phyloP scores from a whole-genome alignment of 2,797 vertebrate species.

The Amblyopsis hoosieri region DNA sequence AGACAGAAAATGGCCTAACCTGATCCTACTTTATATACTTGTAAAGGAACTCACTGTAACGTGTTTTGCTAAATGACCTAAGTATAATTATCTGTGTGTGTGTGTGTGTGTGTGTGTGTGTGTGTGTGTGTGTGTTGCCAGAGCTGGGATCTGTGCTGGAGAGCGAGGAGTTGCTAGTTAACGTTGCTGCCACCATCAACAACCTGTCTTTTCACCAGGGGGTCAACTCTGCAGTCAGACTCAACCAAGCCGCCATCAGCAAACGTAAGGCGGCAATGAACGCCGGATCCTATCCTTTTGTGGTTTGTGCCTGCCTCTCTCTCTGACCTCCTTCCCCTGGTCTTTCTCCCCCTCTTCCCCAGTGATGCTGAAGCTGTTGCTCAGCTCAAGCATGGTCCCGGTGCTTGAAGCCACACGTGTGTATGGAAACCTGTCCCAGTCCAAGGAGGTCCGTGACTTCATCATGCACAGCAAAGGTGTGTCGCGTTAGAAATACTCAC shows the following conservation, averaged over 20 bases:
- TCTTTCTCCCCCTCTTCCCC: not conserved
- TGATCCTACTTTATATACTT: no score
- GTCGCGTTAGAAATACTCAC: conserved; percentile 12
- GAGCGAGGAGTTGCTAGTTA: conserved; percentile 89
- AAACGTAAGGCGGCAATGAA: conserved; percentile 78
- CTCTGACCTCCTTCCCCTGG: not conserved
- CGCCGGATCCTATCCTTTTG: not conserved
- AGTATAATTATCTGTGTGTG: conserved; percentile 6
- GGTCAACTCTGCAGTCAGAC: conserved; percentile 76
- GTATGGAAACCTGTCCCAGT: conserved; percentile 91
- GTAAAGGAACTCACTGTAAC: no score
- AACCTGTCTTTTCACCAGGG: conserved; percentile 92
- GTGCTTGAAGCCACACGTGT: conserved; percentile 90
- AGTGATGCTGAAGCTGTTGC: conserved; percentile 89
- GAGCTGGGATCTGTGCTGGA: conserved; percentile 83
- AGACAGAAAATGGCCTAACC: no score
- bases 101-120: conserved; percentile 10
- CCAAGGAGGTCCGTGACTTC: conserved; percentile 85
- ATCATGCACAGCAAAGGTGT: conserved; percentile 87
- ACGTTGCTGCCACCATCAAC: conserved; percentile 85
- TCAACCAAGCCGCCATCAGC: conserved; percentile 77
- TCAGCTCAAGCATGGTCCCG: conserved; percentile 85
- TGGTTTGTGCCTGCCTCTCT: not conserved
- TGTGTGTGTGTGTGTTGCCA: conserved; percentile 55
- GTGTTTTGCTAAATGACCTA: not conserved